Base-by-base conservation (phyloP, 35 echinoderm and acorn worm species). In the Eucidaris tribuloides region DNA sequence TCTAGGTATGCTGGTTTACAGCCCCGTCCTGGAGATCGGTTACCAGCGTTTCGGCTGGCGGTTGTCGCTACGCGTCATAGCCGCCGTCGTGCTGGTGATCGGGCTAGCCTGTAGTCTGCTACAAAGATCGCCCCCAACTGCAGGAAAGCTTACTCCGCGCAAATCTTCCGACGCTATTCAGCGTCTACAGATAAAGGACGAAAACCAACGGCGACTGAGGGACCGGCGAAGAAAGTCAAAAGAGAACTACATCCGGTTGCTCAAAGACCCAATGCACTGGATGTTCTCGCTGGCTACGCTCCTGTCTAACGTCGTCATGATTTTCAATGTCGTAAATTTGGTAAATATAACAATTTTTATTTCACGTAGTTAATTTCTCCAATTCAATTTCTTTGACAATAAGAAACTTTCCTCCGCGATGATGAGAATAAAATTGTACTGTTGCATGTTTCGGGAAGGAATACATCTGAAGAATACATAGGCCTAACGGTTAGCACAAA, bases 251-350 rank as follows among this genome's bases (percentile, higher is more conserved):
- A 74, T 74, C 41, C 11, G 18, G 7, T 40, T 74, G 35, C 28
- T 74, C 34, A 74, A 74, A 74, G 68, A 74, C 20, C 68, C 68
- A 2, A 44, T 44, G 15, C 68, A 74, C 35, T 74, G 33, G 33
- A 74, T 74, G 68, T 44, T 74, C 68, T 74, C n/a, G 24, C 7
- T 74, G 68, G 68, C 34, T 41, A 74, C 18, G 22, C 24, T 74
- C 35, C 2, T 74, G 68, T 42, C 35, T 22, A 74, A 74, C 30
- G 68, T 74, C 5, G 28, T 31, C 68, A 74, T 74, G 68, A 40
- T 74, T 11, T 74, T 74, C 68, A 74, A 74, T 40, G 41, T 74
- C n/a, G 44, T 74, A 17, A 74, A 74, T 40, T 18, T 74, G 68
- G 68, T 74, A 6, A 74, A n/a, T 74, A 38, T 15, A 6, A 28